A percentile compares a stretch with the other conserved stretches of the same genome.
Evolutionary conservation across 2,113 vertebrate genomes (phyloP).

Genomic region (Sinocyclocheilus rhinocerous): DNA sequence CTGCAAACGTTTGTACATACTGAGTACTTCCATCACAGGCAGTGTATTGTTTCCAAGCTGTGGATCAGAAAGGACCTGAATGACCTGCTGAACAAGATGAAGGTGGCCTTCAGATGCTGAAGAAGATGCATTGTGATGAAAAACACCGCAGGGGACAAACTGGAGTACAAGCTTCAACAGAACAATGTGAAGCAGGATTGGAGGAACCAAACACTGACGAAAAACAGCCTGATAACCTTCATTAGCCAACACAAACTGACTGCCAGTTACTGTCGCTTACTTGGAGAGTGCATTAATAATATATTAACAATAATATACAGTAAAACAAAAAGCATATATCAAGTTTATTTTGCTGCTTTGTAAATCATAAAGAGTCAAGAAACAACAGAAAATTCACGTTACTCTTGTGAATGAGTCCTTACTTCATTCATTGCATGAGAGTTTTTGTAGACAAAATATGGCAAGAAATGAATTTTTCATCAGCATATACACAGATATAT

Average conservation of each 20-base stretch:
- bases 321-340: background rate
- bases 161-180: background rate
- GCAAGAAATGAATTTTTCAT: constrained; percentile 67
- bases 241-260: background rate
- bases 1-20: background rate
- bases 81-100: constrained; percentile 21
- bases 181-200: background rate
- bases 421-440: background rate
- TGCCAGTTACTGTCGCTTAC: background rate
- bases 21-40: background rate
- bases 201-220: background rate
- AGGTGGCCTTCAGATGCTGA: background rate
- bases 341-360: constrained; percentile 12
- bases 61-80: background rate
- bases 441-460: constrained; percentile 38
- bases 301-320: no score
- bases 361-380: constrained; percentile 1
- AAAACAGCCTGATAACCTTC: background rate
- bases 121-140: background rate
- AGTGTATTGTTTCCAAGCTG: background rate
- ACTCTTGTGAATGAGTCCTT: background rate
- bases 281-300: no score
- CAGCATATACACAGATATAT: constrained; percentile 95
- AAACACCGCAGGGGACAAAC: background rate
- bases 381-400: constrained; percentile 12